Evolutionary conservation across 1,140 invertebrate species (phyloP).

Genomic region (Zophobas atratus): DNA sequence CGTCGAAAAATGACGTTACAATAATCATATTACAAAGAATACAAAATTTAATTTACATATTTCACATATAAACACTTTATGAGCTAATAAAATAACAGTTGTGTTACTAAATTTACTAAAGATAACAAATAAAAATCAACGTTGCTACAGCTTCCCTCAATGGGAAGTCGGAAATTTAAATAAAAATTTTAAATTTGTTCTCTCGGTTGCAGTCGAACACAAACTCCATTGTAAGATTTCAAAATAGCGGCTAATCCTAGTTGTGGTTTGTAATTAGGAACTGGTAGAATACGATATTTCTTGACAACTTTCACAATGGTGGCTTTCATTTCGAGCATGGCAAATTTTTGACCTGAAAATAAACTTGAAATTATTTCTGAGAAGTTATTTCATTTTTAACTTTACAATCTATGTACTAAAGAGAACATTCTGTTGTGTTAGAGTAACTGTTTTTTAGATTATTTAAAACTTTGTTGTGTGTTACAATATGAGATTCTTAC

Average conservation of each 20-base stretch:
- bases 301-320: slow-evolving; percentile 67
- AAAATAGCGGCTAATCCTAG: slow-evolving; percentile 54
- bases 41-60: too few relatives aligned
- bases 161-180: neutral
- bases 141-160: too few relatives aligned
- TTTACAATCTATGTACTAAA: neutral
- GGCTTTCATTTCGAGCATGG: slow-evolving; percentile 68
- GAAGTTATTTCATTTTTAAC: neutral
- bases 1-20: too few relatives aligned
- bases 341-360: slow-evolving; percentile 68
- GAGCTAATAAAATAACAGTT: too few relatives aligned
- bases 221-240: slow-evolving; percentile 59
- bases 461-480: neutral
- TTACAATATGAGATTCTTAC: slow-evolving; percentile 57
- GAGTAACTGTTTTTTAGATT: neutral
- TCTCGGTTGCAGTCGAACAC: slow-evolving; percentile 10
- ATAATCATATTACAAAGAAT: too few relatives aligned
- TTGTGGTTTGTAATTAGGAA: slow-evolving; percentile 44
- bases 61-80: too few relatives aligned
- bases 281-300: slow-evolving; percentile 56
- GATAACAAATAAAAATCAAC: too few relatives aligned
- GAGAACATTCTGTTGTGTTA: too few relatives aligned
- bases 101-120: too few relatives aligned
- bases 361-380: neutral
- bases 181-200: neutral